Conservation (phyloP, 2,797 vertebrate species). For the Lacerta viridis region DNA sequence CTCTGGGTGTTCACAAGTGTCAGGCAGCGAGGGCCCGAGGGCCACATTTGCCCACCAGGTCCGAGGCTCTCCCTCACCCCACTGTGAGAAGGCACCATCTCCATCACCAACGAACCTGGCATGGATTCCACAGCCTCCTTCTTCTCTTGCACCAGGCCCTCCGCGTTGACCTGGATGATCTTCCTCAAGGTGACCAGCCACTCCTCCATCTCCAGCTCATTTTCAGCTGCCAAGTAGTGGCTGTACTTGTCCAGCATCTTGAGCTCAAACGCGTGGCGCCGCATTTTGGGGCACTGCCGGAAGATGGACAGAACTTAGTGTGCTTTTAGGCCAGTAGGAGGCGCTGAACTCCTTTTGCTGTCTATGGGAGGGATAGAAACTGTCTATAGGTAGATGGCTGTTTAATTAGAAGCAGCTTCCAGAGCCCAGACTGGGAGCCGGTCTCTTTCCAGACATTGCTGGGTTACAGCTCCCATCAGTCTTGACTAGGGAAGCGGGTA, state of each 20-base stretch:
- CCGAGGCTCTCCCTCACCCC: too few relatives aligned
- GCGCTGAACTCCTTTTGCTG: not conserved
- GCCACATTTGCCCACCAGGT: too few relatives aligned
- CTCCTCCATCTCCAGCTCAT: slow-evolving; percentile 96
- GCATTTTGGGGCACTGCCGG: slow-evolving; percentile 94
- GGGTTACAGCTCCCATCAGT: too few relatives aligned
- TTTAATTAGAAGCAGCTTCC: too few relatives aligned
- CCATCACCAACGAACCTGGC: slow-evolving; percentile 76
- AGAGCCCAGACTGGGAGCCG: too few relatives aligned
- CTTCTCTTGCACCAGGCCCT: slow-evolving; percentile 87
- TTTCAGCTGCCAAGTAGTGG: slow-evolving; percentile 96
- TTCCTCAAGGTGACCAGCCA: slow-evolving; percentile 93
- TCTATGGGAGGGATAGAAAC: too few relatives aligned
- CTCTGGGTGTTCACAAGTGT: too few relatives aligned
- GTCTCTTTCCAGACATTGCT: too few relatives aligned
- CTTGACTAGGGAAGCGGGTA: too few relatives aligned
- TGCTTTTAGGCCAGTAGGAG: not conserved
- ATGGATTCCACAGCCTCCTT: slow-evolving; percentile 88
- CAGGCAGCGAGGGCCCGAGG: too few relatives aligned
- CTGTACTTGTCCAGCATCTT: slow-evolving; percentile 98
- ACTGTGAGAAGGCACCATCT: not conserved
- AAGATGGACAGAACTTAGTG: not conserved
- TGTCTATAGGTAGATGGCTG: too few relatives aligned
- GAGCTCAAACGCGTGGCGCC: slow-evolving; percentile 93
- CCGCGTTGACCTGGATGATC: slow-evolving; percentile 90